A percentile compares a stretch with the other conserved stretches of the same genome.
phyloP scores from a whole-genome alignment of 2,797 vertebrate species.

The Enteromius paludinosus region DNA sequence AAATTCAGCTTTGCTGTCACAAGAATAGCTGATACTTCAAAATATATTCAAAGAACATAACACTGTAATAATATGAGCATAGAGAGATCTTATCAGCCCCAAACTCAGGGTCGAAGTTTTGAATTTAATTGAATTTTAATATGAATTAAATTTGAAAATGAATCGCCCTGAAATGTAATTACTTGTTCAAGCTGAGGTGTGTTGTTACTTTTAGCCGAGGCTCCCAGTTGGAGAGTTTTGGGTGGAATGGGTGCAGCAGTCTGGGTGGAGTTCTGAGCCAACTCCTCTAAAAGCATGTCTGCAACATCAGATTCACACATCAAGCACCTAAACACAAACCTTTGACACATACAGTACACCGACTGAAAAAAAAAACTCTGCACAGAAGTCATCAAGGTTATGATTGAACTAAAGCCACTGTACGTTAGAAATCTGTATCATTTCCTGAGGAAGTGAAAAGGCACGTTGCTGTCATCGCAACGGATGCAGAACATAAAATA shows the following conservation, averaged over 20 bases:
- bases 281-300: conserved; percentile 77
- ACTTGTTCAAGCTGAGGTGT: conserved; percentile 22
- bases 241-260: conserved; percentile 25
- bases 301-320: conserved; percentile 43
- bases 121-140: too few species aligned
- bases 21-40: not conserved
- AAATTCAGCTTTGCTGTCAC: not conserved
- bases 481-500: conserved; percentile 32
- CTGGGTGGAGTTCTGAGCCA: conserved; percentile 61
- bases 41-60: not conserved
- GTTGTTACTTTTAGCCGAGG: conserved; percentile 28
- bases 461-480: not conserved
- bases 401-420: not conserved
- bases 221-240: conserved; percentile 6
- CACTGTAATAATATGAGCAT: not conserved
- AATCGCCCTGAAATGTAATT: not conserved
- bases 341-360: conserved; percentile 3
- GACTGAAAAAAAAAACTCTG: not conserved
- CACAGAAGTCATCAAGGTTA: not conserved
- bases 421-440: not conserved
- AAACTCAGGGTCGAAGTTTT: not conserved
- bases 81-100: not conserved
- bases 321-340: not conserved
- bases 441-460: conserved; percentile 52
- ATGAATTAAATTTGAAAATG: not conserved